Evolutionary conservation across 2,797 vertebrate species (phyloP), one percentile per base, ranked within the genome.

Genomic region (Sebastolobus alascanus): DNA sequence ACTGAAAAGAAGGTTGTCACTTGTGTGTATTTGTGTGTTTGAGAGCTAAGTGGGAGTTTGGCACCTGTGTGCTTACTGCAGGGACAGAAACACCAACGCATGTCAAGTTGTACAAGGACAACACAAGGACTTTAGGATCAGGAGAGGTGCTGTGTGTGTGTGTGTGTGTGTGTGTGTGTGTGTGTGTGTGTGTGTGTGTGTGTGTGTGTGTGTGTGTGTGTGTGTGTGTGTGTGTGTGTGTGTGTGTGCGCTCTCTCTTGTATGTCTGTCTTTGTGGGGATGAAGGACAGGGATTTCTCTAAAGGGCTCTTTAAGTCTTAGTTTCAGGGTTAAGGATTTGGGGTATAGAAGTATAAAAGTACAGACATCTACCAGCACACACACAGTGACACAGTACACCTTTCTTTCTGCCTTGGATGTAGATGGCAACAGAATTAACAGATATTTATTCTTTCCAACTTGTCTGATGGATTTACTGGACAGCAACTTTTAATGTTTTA

Each of bases 11-110:
- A 63, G 46, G 61, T 79, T 73, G 54, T 66, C 72, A 67, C 40
- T 18, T 31, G 16, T 74, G 40, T 29, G 66, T 59, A 38, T 27
- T 9, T 73, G 25, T 71, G 55, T 33, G 12, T 65, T 75, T 67
- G 63, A 67, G 59, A 63, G 35, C 60, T 46, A 76, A 87, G 76
- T 80, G 61, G 61, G 63, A 77, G 59, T 84, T 80, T 82, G 70
- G 37, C 78, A 82, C 68, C 55, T 70, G 46, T 72, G 29, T 67
- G 56, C 56, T 81, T 58, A 58, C 68, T 79, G 80, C 64, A 55
- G 72, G 22, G 63, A 66, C 52, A 77, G 59, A 86, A 79, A 83
- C 70, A 58, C 70, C 56, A 68, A 77, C 10, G 5, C 46, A 69
- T 78, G 72, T 56, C 76, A 80, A 64, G 65, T 56, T 80, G 52